These are phyloP conservation scores for Epsilonema sp. DNA, from an alignment of 2,888 invertebrate species.

Conservation along the genomic window DNA sequence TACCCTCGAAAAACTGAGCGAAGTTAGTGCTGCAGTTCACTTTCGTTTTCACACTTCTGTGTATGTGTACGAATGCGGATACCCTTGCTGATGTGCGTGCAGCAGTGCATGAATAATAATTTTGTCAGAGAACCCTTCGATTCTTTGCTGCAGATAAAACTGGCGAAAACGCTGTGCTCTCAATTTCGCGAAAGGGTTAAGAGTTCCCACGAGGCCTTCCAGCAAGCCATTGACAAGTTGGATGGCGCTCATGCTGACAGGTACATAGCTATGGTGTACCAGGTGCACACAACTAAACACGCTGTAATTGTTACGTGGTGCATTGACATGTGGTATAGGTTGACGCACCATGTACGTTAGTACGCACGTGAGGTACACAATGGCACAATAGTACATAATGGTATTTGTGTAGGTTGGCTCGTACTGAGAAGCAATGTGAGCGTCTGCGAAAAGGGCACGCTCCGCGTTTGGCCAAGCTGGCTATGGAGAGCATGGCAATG, in stretches of 20 bases:
- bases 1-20: too few relatives aligned
- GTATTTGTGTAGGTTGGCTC: constrained; percentile 51
- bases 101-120: background rate
- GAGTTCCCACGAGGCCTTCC: constrained; percentile 55
- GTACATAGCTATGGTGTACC: too few relatives aligned
- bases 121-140: background rate
- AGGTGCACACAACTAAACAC: too few relatives aligned
- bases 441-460: constrained; percentile 49
- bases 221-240: constrained; percentile 47
- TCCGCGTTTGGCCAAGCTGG: constrained; percentile 55
- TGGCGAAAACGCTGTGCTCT: constrained; percentile 49
- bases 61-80: background rate
- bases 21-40: too few relatives aligned
- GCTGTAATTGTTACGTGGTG: too few relatives aligned
- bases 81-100: background rate
- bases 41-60: too few relatives aligned
- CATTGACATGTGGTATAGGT: too few relatives aligned
- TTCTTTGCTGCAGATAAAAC: constrained; percentile 44
- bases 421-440: constrained; percentile 56
- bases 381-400: too few relatives aligned
- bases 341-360: too few relatives aligned
- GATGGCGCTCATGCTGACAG: constrained; percentile 22
- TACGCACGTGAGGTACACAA: too few relatives aligned
- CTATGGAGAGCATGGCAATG: constrained; percentile 60
- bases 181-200: constrained; percentile 56